These are phyloP conservation scores for Meliscaeva auricollis DNA, from an alignment of 2,888 invertebrate genomes.

Conservation along the genomic window DNA sequence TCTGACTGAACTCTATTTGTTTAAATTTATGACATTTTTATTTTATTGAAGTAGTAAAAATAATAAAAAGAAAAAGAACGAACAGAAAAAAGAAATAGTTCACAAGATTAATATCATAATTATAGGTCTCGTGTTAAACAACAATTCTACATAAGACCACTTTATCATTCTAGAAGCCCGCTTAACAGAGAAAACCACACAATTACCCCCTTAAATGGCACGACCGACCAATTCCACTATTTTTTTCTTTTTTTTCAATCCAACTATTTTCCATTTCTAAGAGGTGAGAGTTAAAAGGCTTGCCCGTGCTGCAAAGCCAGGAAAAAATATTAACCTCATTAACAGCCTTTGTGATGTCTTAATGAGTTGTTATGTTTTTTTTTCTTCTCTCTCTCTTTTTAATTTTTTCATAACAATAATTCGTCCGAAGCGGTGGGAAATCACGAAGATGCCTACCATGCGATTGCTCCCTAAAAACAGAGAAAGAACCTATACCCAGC, in stretches of 20 bases:
- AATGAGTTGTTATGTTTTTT: slow-evolving; percentile 68
- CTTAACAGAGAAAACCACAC: slow-evolving; percentile 60
- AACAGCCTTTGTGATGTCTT: slow-evolving; percentile 77
- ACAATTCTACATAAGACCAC: slow-evolving; percentile 50
- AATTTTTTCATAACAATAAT: slow-evolving; percentile 65
- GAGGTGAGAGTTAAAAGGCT: background rate
- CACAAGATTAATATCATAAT: slow-evolving; percentile 48
- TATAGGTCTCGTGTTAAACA: slow-evolving; percentile 65
- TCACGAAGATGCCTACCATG: slow-evolving; percentile 69
- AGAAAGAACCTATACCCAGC: background rate
- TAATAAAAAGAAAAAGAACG: background rate
- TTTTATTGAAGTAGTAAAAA: background rate
- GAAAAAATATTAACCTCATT: slow-evolving; percentile 75
- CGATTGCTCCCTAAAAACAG: slow-evolving; percentile 50
- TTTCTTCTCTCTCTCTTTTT: slow-evolving; percentile 27
- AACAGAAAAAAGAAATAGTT: background rate
- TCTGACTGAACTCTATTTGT: slow-evolving; percentile 51
- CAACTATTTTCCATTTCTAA: slow-evolving; percentile 45
- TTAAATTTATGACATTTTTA: slow-evolving; percentile 27
- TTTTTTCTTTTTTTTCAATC: background rate
- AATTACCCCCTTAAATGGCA: slow-evolving; percentile 58
- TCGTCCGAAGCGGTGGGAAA: slow-evolving; percentile 55
- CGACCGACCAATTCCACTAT: slow-evolving; percentile 30
- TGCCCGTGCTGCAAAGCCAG: slow-evolving; percentile 40
- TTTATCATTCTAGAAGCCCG: slow-evolving; percentile 59